Evolutionary conservation across 2,797 vertebrate species (phyloP), one percentile per base, ranked within the genome.

Genomic region (Cichlasoma orientale): DNA sequence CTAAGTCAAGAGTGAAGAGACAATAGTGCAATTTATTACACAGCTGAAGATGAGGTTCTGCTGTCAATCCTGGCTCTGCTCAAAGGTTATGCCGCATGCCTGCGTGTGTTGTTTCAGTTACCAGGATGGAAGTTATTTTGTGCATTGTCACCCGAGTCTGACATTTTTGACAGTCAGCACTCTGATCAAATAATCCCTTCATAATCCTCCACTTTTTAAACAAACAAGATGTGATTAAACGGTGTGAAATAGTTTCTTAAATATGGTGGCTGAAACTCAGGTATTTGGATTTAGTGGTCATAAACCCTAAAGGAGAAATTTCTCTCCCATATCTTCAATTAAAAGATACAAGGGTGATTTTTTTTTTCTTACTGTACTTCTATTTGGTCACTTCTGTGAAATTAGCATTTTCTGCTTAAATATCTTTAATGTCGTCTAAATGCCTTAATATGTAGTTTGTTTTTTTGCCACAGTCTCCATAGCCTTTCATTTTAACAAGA

Each of bases 21-120:
- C 90, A 92, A 92, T 86, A 69, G 84, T 90, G 87, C 87, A 71
- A 89, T 94, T 94, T 89, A 92, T 89, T 71, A 92, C 86, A 92
- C 89, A 89, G 85, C 88, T 86, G 81, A 80, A 89, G 85, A 92
- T 93, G 91, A 2, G 78, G 55, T 77, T 78, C 56, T 21, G 77
- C 89, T 87, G 89, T 93, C 92, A 94, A 33, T 91, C 89, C 79
- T 14, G 36, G 74, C 76, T 79, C 56, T 75, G 82, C 84, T 89
- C 79, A 79, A 59, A 88, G 85, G 70, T 82, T 86, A 55, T 2
- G 63, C 58, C 4, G 14, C 4, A 50, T 55, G 56, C 53, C 56
- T 29, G n/a, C 71, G 61, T 75, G 80, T 77, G 82, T 79, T 79
- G 73, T 76, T 86, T 89, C 73, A 86, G 68, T 69, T 72, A 14